Evolutionary conservation across 2,888 invertebrate species (phyloP), one percentile per base, ranked within the genome.

Genomic region (Capitulum mitella): DNA sequence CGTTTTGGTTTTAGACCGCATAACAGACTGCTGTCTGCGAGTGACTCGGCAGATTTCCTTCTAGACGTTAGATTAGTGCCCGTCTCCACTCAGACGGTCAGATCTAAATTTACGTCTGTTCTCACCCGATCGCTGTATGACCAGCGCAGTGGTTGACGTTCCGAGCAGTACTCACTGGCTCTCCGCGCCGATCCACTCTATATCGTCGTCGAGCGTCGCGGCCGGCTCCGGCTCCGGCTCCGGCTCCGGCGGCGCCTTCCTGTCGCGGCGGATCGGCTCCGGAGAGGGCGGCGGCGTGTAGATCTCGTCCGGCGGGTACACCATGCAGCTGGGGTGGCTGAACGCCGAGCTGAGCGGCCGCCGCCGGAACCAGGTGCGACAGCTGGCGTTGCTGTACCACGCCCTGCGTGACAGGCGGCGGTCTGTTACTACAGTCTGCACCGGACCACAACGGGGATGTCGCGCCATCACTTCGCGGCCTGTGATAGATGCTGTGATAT

Each of bases 241-340:
- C 26, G 40, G 0, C 29, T 29, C 34, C 29, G 58, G 29, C 58
- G 58, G 58, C 58, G 40, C 40, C 46, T 43, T 43, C 46, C 22
- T n/a, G 5, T 48, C 46, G n/a, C n/a, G 26, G 16, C 76, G 76
- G 76, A 82, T 81, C 29, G 81, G 80, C 79, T 82, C 82, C 0
- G 92, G 92, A 0, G 91, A 90, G 85, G 82, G 85, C 83, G 90
- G 89, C 0, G 95, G 94, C 0, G 94, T 94, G 85, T 93, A 94
- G 26, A 88, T 87, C 74, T 74, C 76, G 76, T 48, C 43, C 1
- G 94, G 94, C 79, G 95, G 95, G 87, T 96, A 96, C 3, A 96
- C 93, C 95, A 96, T 96, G 86, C 90, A 91, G 78, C 94, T 94
- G 29, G 95, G 94, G 86, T 96, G 94, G 43, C 92, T 92, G 87